These are phyloP conservation scores for Rhadina sibilatrix DNA, from an alignment of 2,113 vertebrate genomes.

Conservation along the genomic window DNA sequence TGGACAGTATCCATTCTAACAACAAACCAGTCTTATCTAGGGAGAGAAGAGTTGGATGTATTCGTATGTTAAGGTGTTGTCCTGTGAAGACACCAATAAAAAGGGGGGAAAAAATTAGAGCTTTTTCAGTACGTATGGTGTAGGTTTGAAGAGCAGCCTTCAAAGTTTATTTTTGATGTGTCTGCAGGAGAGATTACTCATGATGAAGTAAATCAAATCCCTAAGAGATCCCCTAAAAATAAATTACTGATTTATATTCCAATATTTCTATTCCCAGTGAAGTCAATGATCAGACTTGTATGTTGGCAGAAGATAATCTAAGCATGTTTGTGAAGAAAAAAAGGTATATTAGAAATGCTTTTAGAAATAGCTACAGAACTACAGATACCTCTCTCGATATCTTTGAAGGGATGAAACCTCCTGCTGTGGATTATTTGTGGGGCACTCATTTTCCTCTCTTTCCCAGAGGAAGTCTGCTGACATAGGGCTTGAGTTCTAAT, in stretches of 20 bases:
- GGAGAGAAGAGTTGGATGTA: not conserved
- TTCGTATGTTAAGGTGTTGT: not conserved
- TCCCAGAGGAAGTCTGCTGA: not conserved
- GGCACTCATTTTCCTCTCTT: not conserved
- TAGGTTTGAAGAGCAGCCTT: not conserved
- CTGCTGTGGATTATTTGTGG: conserved; percentile 15
- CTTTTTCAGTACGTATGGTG: not conserved
- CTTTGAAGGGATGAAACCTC: not conserved
- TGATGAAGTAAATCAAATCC: not conserved
- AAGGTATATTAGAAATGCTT: not conserved
- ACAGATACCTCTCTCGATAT: not conserved
- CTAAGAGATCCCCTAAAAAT: not conserved
- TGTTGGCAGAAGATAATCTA: not conserved
- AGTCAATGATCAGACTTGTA: not conserved
- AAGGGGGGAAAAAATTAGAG: not conserved
- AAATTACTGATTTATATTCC: not conserved
- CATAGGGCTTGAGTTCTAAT: conserved; percentile 30
- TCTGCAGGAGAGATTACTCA: not conserved
- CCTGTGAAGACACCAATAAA: not conserved
- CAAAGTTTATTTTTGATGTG: not conserved
- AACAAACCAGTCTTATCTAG: not conserved
- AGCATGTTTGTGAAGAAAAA: not conserved
- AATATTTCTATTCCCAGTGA: not conserved
- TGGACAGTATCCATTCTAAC: not conserved
- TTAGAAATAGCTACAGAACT: not conserved